A percentile compares a stretch with the other conserved stretches of the same genome.
Evolutionary conservation across 2,113 vertebrate genomes (phyloP).

Genomic region (Ahaetulla prasina): DNA sequence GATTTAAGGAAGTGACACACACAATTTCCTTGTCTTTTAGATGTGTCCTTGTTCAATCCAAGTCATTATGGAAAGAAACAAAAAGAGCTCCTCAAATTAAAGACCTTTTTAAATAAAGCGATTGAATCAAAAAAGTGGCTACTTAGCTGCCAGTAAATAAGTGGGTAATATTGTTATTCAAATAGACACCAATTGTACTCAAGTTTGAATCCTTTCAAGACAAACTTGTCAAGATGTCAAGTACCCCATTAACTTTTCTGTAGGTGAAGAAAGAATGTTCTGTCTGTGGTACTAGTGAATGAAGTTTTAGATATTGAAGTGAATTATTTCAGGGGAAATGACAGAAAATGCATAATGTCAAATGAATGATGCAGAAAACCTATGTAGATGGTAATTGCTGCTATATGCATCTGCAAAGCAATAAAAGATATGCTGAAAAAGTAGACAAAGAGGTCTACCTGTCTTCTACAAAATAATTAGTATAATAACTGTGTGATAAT

Average conservation of each 20-base stretch:
- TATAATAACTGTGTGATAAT: background rate
- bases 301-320: background rate
- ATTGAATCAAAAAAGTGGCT: background rate
- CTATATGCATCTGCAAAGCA: background rate
- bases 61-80: background rate
- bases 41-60: background rate
- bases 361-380: background rate
- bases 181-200: background rate
- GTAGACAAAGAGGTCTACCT: background rate
- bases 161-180: background rate
- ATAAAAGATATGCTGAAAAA: background rate
- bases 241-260: background rate
- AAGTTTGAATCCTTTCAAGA: background rate
- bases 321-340: background rate
- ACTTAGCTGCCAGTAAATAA: conserved; percentile 18
- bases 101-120: conserved; percentile 19
- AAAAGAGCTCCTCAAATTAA: background rate
- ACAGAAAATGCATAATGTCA: background rate
- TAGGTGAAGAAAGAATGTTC: background rate
- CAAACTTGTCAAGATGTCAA: conserved; percentile 15
- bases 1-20: background rate
- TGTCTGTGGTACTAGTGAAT: background rate
- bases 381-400: accelerated
- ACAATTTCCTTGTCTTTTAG: background rate
- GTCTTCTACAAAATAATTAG: background rate